Conservation (phyloP, 2,888 invertebrate species). For the Enchytraeus crypticus region DNA sequence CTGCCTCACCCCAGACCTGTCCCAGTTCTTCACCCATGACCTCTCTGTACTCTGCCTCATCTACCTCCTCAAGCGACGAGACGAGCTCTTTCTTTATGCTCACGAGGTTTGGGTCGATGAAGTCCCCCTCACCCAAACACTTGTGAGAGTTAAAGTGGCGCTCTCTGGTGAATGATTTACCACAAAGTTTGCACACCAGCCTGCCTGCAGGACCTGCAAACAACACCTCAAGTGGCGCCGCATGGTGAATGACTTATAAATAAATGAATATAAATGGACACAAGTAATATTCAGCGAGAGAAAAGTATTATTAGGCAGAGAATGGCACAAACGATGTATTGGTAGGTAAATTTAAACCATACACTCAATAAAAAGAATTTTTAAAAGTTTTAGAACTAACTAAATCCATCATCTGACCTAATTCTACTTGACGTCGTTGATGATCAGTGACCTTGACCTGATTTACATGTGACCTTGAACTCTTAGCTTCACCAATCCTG, state of each 20-base stretch:
- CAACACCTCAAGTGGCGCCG: too few species aligned
- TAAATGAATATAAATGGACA: too few species aligned
- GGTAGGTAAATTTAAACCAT: background rate
- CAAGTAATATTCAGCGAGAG: too few species aligned
- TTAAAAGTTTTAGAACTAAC: too few species aligned
- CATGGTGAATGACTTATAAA: too few species aligned
- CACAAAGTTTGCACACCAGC: slow-evolving; percentile 38
- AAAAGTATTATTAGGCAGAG: too few species aligned
- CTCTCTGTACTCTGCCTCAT: too few species aligned
- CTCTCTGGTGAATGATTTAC: slow-evolving; percentile 38
- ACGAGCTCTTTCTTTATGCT: background rate
- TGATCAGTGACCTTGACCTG: background rate
- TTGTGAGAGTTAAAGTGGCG: slow-evolving; percentile 43
- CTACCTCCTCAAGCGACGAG: background rate
- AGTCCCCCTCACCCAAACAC: slow-evolving; percentile 41
- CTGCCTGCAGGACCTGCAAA: slow-evolving; percentile 37
- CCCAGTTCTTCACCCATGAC: too few species aligned
- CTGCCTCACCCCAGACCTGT: too few species aligned
- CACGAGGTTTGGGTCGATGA: slow-evolving; percentile 31
- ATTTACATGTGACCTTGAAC: background rate
- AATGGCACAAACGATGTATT: too few species aligned
- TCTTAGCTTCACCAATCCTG: slow-evolving; percentile 31
- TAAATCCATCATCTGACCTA: background rate
- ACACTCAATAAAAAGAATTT: background rate
- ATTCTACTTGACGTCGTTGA: background rate